Evolutionary conservation across 2,797 vertebrate species (phyloP).

Genomic region (Crax fasciolata): DNA sequence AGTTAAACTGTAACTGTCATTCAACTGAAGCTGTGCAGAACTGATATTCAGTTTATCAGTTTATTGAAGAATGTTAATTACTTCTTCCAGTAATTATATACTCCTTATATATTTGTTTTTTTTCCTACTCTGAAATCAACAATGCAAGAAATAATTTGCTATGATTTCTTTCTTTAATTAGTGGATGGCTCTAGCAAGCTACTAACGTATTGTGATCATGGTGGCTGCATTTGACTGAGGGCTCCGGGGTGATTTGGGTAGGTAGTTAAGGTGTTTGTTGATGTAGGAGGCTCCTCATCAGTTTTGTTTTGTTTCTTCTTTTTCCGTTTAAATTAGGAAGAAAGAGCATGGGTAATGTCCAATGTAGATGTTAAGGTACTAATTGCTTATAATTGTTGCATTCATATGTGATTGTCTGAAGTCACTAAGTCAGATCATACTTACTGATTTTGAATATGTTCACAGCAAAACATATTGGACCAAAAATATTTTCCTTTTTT

Average conservation of each 20-base stretch:
- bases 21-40: not conserved
- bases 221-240: not conserved
- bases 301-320: not conserved
- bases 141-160: not conserved
- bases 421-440: not conserved
- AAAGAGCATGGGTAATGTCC: not conserved
- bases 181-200: conserved; percentile 30
- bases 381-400: not conserved
- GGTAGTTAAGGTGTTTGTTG: not conserved
- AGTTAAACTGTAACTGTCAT: not conserved
- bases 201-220: not conserved
- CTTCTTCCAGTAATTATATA: not conserved
- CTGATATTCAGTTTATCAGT: not conserved
- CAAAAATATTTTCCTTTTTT: not conserved
- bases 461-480: not conserved
- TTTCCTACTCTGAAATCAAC: not conserved
- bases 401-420: not conserved
- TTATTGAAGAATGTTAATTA: not conserved
- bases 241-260: not conserved
- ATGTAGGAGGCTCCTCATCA: not conserved
- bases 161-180: conserved; percentile 22
- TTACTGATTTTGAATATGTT: not conserved
- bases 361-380: not conserved
- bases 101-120: not conserved
- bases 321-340: not conserved